Evolutionary conservation across 1,140 invertebrate species (phyloP).

Genomic region (Nymphalis io): DNA sequence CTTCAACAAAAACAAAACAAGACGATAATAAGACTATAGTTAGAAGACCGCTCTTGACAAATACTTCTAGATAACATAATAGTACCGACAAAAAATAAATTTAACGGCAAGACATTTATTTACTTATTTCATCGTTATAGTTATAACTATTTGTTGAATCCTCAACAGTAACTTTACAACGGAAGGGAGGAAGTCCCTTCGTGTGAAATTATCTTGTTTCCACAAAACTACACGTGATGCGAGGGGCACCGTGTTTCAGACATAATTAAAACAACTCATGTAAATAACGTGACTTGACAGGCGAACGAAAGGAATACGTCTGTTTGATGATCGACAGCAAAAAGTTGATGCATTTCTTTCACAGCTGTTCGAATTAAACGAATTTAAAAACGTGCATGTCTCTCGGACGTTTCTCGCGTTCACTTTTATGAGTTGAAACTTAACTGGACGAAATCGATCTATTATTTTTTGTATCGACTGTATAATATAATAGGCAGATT

Average conservation of each 20-base stretch:
- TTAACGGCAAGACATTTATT: too few relatives aligned
- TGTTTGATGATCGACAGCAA: not conserved
- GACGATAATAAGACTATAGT: too few relatives aligned
- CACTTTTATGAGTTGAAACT: too few relatives aligned
- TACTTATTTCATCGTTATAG: too few relatives aligned
- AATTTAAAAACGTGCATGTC: not conserved
- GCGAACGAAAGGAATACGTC: slow-evolving; percentile 1
- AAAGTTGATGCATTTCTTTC: not conserved
- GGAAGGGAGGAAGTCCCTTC: slow-evolving; percentile 19
- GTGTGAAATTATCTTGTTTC: slow-evolving; percentile 23
- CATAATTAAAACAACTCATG: slow-evolving; percentile 28
- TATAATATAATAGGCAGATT: too few relatives aligned
- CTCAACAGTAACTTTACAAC: not conserved
- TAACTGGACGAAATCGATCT: too few relatives aligned
- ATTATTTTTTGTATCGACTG: too few relatives aligned
- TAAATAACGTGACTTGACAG: slow-evolving; percentile 15
- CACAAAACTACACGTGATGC: slow-evolving; percentile 3
- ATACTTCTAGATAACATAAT: too few relatives aligned
- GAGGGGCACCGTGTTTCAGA: slow-evolving; percentile 15
- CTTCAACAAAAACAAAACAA: too few relatives aligned
- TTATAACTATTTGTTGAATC: not conserved
- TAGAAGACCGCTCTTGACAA: too few relatives aligned
- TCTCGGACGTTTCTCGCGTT: too few relatives aligned
- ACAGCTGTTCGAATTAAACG: not conserved
- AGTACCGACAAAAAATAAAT: too few relatives aligned